These are phyloP conservation scores for Ochropacha duplaris DNA, from an alignment of 2,888 invertebrate genomes.

Conservation along the genomic window DNA sequence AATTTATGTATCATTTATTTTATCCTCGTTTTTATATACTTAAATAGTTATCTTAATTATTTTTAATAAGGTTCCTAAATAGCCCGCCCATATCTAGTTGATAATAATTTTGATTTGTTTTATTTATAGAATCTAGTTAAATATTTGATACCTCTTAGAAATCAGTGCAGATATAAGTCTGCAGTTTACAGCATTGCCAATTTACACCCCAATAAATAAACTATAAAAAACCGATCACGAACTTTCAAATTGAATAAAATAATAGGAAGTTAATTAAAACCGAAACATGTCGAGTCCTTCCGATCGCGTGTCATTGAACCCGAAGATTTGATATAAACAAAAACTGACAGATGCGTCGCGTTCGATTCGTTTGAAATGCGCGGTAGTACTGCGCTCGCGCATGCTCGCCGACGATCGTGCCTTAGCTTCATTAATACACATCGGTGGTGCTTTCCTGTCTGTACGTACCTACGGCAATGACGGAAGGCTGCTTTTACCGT, in stretches of 20 bases:
- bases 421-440: slow-evolving; percentile 74
- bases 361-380: slow-evolving; percentile 64
- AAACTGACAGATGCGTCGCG: slow-evolving; percentile 47
- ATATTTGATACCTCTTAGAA: no score
- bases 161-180: neutral
- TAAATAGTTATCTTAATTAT: no score
- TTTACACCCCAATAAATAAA: neutral
- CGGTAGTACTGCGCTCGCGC: slow-evolving; percentile 70
- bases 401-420: slow-evolving; percentile 57
- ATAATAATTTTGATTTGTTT: no score
- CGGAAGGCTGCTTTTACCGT: slow-evolving; percentile 78
- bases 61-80: no score
- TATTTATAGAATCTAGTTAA: no score
- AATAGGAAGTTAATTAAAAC: slow-evolving; percentile 33
- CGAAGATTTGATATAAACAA: slow-evolving; percentile 40
- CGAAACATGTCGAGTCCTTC: slow-evolving; percentile 31
- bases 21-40: no score
- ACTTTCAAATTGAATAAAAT: slow-evolving; percentile 25
- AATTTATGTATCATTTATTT: no score
- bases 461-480: slow-evolving; percentile 52
- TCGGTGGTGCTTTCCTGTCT: slow-evolving; percentile 76
- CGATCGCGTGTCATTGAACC: slow-evolving; percentile 56
- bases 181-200: neutral
- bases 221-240: slow-evolving; percentile 22
- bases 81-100: no score